phyloP scores from a whole-genome alignment of 2,888 invertebrate species.

The Torymus auratus region DNA sequence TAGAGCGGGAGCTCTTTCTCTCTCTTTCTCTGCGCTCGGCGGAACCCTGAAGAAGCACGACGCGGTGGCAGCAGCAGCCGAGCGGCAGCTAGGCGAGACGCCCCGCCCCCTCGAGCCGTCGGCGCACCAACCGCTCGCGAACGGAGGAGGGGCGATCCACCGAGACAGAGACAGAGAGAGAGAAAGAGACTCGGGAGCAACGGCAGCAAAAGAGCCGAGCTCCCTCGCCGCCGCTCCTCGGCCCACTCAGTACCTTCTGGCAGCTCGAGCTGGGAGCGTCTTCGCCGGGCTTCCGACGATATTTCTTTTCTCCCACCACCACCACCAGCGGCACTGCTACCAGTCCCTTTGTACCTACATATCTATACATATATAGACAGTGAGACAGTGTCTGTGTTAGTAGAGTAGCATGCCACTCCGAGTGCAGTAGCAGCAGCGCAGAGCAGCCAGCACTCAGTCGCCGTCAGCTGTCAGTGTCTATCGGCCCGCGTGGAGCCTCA shows the following conservation, averaged over 20 bases:
- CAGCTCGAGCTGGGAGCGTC: conserved; percentile 26
- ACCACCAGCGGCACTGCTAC: background rate
- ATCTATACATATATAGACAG: background rate
- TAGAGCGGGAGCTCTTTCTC: background rate
- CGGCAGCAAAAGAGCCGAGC: background rate
- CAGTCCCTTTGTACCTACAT: background rate
- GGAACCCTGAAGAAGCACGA: conserved; percentile 19
- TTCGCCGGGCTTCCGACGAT: background rate
- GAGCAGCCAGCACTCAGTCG: background rate
- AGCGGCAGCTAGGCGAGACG: conserved; percentile 47
- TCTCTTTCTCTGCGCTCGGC: background rate
- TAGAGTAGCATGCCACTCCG: conserved; percentile 65
- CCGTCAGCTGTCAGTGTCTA: no score
- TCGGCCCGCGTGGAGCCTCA: no score
- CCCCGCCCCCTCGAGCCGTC: conserved; percentile 41
- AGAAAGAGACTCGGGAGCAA: conserved; percentile 3
- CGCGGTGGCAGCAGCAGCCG: conserved; percentile 1
- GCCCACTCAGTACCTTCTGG: conserved; percentile 43
- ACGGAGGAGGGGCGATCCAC: conserved; percentile 37
- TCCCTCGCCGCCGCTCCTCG: background rate
- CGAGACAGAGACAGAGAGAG: background rate
- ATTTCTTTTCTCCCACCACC: background rate
- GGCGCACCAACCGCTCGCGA: conserved; percentile 33
- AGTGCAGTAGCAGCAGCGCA: background rate
- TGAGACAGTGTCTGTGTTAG: background rate